Percentiles rank a stretch among this genome's conserved stretches.
Evolutionary conservation across 2,113 vertebrate species (phyloP).

Genomic region (Tricholaema leucomelas): DNA sequence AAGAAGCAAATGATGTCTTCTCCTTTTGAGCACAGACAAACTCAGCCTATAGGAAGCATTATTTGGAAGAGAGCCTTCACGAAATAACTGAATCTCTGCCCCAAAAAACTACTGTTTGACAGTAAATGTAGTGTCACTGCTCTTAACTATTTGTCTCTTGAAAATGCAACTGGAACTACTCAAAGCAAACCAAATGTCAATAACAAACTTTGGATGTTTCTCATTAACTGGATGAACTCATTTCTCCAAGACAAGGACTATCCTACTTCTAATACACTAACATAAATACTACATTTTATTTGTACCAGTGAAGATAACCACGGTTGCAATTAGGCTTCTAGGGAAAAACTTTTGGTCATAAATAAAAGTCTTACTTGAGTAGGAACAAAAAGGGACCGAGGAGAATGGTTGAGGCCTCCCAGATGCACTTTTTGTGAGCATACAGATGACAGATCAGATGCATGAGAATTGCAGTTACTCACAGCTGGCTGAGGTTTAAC

Average conservation of each 20-base stretch:
- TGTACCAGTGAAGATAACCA: not conserved
- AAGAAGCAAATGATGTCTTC: not conserved
- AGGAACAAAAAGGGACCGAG: slow-evolving; percentile 90
- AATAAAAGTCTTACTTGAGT: slow-evolving; percentile 79
- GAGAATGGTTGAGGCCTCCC: slow-evolving; percentile 89
- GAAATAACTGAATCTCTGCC: not conserved
- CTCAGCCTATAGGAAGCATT: not conserved
- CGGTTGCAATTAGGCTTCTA: not conserved
- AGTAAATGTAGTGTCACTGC: not conserved
- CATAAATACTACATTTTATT: not conserved
- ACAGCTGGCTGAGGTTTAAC: slow-evolving; percentile 91
- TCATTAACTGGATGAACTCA: not conserved
- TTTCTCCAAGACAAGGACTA: not conserved
- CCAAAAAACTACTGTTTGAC: not conserved
- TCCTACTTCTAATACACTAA: not conserved
- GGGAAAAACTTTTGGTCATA: not conserved
- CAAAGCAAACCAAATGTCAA: not conserved
- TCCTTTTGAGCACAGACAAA: not conserved
- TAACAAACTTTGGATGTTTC: not conserved
- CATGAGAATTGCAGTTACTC: slow-evolving; percentile 64
- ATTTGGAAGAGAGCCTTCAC: not conserved
- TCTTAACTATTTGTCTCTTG: not conserved
- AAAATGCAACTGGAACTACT: not conserved
- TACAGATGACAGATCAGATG: slow-evolving; percentile 48
- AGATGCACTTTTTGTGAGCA: slow-evolving; percentile 78